Base-by-base conservation (phyloP, 2,888 invertebrate species). In the Acronicta leporina region DNA sequence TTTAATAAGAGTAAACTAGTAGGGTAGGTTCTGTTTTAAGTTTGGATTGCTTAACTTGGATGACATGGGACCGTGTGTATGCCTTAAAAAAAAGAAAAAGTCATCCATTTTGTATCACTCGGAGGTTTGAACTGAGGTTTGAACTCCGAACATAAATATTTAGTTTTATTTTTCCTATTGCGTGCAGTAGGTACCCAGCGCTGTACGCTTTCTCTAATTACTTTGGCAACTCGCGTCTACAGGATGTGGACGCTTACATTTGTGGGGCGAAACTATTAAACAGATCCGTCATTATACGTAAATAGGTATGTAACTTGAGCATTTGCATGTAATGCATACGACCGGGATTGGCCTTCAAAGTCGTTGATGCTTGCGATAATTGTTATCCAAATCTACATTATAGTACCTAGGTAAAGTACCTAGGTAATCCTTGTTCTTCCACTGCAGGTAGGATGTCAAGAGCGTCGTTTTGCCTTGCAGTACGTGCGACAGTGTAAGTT, bases 161-260 rank as follows among this genome's bases (percentile, higher is more conserved):
- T 73, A 63, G 69, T 80, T 82, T 81, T 73, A 75, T 79, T 78
- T 73, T 66, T 69, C 64, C 59, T 68, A 57, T 77, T 58, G 70
- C 73, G 64, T 71, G 71, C 63, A 47, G 71, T n/a, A n/a, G n/a
- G n/a, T 61, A 38, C 60, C n/a, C n/a, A 4, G 66, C 66, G 56
- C 67, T 62, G 63, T 63, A 68, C 65, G 77, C 91, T 91, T 90
- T 90, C 91, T 88, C 90, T 87, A 84, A 86, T 87, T 81, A 83
- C 73, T 75, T 73, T 71, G 68, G 76, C 83, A 53, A 71, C 67
- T 82, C 80, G 80, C 82, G 83, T 83, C 68, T 70, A 74, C 80
- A 82, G 83, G 80, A 81, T 79, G 71, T 69, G 13, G 46, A 58
- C 65, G 65, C 61, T 79, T 67, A 76, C 66, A 68, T 80, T 79